Conservation (phyloP, 2,113 vertebrate genomes). For the Notarius quadriscutis region DNA sequence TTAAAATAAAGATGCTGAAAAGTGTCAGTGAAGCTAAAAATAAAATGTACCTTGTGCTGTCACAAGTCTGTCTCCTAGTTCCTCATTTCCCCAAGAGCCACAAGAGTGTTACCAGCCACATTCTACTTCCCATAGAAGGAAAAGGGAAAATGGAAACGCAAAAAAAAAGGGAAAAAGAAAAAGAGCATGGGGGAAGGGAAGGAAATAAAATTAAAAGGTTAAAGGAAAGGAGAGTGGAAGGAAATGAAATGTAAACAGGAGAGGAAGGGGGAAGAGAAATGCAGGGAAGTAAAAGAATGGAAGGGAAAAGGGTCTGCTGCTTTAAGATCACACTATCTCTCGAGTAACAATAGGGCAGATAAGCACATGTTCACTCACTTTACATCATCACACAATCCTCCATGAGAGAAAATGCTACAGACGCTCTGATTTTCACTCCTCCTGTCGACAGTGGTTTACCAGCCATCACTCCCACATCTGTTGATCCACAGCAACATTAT, state of each 20-base stretch:
- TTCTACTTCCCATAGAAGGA: too few species aligned
- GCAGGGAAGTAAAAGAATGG: not conserved
- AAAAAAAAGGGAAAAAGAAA: not conserved
- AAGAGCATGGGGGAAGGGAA: not conserved
- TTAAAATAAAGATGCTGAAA: too few species aligned
- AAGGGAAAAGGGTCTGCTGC: not conserved
- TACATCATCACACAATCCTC: not conserved
- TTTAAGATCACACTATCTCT: not conserved
- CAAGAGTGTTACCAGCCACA: too few species aligned
- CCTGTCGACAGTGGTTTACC: not conserved
- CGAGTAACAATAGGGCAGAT: not conserved
- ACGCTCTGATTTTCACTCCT: not conserved
- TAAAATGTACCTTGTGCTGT: too few species aligned
- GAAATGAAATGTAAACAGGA: not conserved
- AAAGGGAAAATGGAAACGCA: not conserved
- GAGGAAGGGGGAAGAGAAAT: not conserved
- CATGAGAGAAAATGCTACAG: not conserved
- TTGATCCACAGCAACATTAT: not conserved
- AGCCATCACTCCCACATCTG: not conserved
- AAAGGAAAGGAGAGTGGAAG: not conserved
- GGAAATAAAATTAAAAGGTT: not conserved
- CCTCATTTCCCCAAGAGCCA: too few species aligned
- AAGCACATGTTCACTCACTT: conserved; percentile 18
- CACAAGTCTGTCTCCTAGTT: too few species aligned
- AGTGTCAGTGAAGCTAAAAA: too few species aligned